Conservation (phyloP, 1,140 invertebrate genomes). For the Colletes gigas region DNA sequence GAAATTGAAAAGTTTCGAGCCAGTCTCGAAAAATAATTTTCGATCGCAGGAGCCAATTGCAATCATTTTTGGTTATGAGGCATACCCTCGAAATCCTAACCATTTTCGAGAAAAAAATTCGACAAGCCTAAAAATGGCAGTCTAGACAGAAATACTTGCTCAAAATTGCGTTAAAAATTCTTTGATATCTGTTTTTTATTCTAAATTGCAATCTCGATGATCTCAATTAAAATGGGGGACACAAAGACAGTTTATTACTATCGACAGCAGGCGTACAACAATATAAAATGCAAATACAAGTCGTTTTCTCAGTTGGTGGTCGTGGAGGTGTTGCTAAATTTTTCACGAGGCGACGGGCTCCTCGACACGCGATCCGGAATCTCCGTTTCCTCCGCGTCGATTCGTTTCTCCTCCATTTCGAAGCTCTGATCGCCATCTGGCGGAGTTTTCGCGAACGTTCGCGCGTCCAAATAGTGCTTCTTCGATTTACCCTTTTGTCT, state of each 20-base stretch:
- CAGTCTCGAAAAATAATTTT: too few relatives aligned
- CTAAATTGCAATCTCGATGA: too few relatives aligned
- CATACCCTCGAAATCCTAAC: too few relatives aligned
- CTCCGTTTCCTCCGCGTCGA: conserved; percentile 11
- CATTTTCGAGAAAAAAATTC: too few relatives aligned
- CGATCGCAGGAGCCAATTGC: too few relatives aligned
- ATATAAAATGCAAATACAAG: not conserved
- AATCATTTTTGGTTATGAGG: too few relatives aligned
- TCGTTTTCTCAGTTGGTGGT: not conserved
- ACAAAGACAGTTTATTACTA: not conserved
- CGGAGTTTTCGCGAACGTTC: conserved; percentile 14
- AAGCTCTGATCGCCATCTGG: not conserved
- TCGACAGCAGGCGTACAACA: not conserved
- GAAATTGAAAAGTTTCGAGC: too few relatives aligned
- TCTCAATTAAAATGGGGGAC: not conserved
- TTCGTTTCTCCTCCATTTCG: conserved; percentile 19
- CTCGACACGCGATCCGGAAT: not conserved
- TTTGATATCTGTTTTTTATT: too few relatives aligned
- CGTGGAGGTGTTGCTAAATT: conserved; percentile 44
- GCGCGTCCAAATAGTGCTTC: not conserved
- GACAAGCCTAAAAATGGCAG: too few relatives aligned
- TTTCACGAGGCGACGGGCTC: conserved; percentile 15
- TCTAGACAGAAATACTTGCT: too few relatives aligned
- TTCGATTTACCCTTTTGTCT: not conserved
- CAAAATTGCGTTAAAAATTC: too few relatives aligned